Conservation (phyloP, 2,113 vertebrate genomes). For the Numenius arquata region DNA sequence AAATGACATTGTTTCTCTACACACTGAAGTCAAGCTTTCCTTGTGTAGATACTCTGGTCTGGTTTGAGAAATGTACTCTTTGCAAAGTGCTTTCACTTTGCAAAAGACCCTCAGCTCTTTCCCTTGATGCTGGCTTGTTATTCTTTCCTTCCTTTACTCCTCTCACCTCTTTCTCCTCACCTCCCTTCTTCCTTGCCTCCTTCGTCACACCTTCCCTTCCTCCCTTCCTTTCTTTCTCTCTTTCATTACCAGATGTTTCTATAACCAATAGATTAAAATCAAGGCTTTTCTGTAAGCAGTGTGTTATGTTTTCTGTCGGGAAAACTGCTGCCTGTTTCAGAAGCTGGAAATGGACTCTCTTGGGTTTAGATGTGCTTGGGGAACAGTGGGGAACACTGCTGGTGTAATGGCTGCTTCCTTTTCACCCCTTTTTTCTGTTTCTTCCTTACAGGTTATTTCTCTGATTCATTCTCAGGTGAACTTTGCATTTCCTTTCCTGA, state of each 20-base stretch:
- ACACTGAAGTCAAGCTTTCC: background rate
- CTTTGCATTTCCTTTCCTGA: background rate
- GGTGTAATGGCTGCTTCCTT: background rate
- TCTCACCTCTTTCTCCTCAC: background rate
- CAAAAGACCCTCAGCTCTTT: background rate
- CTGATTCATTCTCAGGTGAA: background rate
- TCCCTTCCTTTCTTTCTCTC: background rate
- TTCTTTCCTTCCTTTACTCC: background rate
- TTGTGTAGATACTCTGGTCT: background rate
- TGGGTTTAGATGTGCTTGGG: background rate
- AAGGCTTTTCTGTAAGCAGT: background rate
- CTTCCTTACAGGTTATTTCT: background rate
- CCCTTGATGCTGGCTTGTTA: background rate
- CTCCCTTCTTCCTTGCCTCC: background rate
- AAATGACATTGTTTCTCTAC: fast-evolving
- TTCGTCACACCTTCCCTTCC: background rate
- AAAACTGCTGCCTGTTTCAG: background rate
- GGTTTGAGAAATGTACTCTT: background rate
- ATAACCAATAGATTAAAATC: background rate
- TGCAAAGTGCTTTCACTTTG: background rate
- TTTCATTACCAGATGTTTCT: background rate
- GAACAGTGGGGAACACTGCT: background rate
- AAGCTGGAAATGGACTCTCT: background rate
- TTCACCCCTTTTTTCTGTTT: background rate
- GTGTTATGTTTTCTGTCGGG: background rate